Base-by-base conservation (phyloP, 2,888 invertebrate genomes). In the Eupithecia pulchellata region DNA sequence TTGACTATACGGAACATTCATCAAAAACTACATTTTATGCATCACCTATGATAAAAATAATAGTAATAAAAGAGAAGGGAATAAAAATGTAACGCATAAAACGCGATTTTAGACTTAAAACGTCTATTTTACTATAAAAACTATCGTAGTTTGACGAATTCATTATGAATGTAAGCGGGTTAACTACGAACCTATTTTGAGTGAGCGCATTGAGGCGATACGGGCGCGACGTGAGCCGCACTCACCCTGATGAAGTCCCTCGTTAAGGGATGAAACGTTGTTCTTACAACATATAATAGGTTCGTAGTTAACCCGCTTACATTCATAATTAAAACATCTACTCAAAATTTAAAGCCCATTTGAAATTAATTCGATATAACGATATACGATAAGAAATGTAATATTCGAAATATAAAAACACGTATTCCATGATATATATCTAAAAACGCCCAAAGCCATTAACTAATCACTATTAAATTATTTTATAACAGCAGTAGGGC, bases 1-100 rank as follows among this genome's bases (percentile, higher is more conserved):
- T 70, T 70, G 70, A 70, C 70, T 66, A 66, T 30, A 20, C 30
- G 32, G 52, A 25, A 52, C 20, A 20, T 52, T 52, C 3, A 47
- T 17, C 3, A 57, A 29, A 55, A 55, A 55, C 55, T 11, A 1
- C 13, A 27, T 14, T n/a, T 27, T 55, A 55, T 14, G 55, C 27
- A 55, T 55, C 11, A 55, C 27, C 0, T 55, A 55, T n/a, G n/a
- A 52, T 52, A 13, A 13, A 11, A 52, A 27, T 25, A 52, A 1
- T 52, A 47, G 47, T 20, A 9, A 20, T 2, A 20, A 47, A 47
- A n/a, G 20, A 20, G 47, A 47, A 3, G 25, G 3, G 9, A 17
- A 42, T 8, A 47, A 17, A 39, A 17, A 17, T 32, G 42, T 47
- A 20, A 47, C 9, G 20, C 42, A 20, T 20, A 29, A 29, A 57